A percentile compares a stretch with the other conserved stretches of the same genome.
These are phyloP conservation scores for Drosophila seguyi DNA, from an alignment of 1,140 invertebrate genomes.

Conservation along the genomic window DNA sequence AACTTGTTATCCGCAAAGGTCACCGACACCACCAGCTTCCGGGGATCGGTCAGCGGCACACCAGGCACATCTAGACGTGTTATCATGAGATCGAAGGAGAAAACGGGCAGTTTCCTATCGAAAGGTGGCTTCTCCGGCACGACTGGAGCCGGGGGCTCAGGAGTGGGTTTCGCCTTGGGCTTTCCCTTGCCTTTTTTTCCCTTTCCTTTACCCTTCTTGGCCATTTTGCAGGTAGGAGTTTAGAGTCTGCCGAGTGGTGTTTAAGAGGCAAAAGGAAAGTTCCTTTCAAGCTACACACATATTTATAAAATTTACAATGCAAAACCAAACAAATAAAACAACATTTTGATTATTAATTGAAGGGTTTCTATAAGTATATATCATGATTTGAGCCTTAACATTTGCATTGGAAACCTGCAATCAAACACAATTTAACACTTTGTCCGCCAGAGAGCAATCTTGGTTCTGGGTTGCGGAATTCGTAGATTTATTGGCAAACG, in stretches of 20 bases:
- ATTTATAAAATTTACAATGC: conserved; percentile 2
- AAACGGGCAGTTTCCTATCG: conserved; percentile 3
- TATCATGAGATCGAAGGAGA: conserved; percentile 31
- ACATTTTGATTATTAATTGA: not conserved
- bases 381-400: not conserved
- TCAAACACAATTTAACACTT: conserved; percentile 46
- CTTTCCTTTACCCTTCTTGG: conserved; percentile 23
- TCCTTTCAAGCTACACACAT: conserved; percentile 5
- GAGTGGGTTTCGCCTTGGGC: not conserved
- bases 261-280: not conserved
- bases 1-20: conserved; percentile 9
- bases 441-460: conserved; percentile 20
- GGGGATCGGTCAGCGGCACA: conserved; percentile 7
- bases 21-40: conserved; percentile 20
- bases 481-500: conserved; percentile 64
- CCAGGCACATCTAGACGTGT: conserved; percentile 12
- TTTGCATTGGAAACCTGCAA: conserved; percentile 6
- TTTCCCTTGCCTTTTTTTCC: not conserved
- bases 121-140: not conserved
- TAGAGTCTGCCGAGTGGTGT: not conserved
- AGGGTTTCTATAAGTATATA: not conserved
- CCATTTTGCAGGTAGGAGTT: not conserved
- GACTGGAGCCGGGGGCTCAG: not conserved
- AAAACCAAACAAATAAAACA: not conserved
- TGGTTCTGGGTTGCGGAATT: conserved; percentile 36